A percentile compares a stretch with the other conserved stretches of the same genome.
Evolutionary conservation across 2,113 vertebrate genomes (phyloP).

Genomic region (Boleophthalmus pectinirostris): DNA sequence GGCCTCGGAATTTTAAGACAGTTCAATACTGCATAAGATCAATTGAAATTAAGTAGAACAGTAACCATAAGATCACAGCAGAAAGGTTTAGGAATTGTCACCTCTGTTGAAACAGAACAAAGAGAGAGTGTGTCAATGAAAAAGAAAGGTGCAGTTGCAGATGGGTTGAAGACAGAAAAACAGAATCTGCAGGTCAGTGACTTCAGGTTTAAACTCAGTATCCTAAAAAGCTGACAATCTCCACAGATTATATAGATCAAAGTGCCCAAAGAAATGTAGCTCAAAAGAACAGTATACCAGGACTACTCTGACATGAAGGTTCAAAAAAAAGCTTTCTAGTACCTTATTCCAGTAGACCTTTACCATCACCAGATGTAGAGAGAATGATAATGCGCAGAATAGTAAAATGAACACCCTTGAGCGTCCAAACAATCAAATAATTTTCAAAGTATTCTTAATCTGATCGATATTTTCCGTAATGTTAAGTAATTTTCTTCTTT

Average conservation of each 20-base stretch:
- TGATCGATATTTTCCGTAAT: too few species aligned
- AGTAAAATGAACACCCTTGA: too few species aligned
- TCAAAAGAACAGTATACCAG: conserved; percentile 5
- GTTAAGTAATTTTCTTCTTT: too few species aligned
- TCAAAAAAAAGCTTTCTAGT: not conserved
- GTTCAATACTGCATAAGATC: too few species aligned
- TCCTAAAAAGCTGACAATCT: conserved; percentile 24
- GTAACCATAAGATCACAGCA: too few species aligned
- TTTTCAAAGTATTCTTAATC: too few species aligned
- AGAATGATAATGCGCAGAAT: not conserved
- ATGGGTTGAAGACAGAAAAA: not conserved
- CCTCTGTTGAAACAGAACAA: too few species aligned
- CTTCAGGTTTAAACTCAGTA: conserved; percentile 42
- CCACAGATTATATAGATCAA: conserved; percentile 54
- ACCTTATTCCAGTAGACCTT: not conserved
- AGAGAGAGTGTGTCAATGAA: not conserved
- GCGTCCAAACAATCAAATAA: too few species aligned
- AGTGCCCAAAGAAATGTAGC: conserved; percentile 43
- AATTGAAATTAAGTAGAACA: too few species aligned
- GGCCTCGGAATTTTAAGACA: not conserved
- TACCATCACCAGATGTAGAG: too few species aligned
- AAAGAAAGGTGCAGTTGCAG: not conserved
- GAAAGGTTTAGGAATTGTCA: too few species aligned
- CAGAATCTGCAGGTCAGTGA: conserved; percentile 12
- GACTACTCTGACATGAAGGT: not conserved